These are phyloP conservation scores for Plagiodera versicolora DNA, from an alignment of 2,888 invertebrate species.

Conservation along the genomic window DNA sequence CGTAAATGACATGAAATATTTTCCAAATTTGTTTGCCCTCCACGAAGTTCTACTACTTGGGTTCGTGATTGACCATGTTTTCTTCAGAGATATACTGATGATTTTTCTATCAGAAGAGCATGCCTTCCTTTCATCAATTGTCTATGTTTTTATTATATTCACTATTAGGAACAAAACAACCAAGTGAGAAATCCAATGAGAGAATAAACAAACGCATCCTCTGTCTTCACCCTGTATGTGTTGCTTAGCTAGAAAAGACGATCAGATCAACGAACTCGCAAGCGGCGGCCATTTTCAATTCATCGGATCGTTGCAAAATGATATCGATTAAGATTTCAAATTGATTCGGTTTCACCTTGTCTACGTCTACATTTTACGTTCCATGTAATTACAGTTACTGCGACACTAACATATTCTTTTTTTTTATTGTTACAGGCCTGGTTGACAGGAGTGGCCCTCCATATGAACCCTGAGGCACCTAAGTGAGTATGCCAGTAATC, in stretches of 20 bases:
- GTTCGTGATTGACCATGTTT: too few relatives aligned
- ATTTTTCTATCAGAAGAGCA: too few relatives aligned
- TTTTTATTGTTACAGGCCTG: constrained; percentile 26
- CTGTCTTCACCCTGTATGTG: too few relatives aligned
- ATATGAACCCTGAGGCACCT: constrained; percentile 33
- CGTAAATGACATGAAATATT: too few relatives aligned
- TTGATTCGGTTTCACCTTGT: not conserved
- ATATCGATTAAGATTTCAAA: not conserved
- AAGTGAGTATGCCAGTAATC: constrained; percentile 28
- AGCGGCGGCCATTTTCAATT: not conserved
- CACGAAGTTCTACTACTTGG: too few relatives aligned
- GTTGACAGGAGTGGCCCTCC: constrained; percentile 28
- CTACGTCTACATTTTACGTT: not conserved
- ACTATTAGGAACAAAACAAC: too few relatives aligned
- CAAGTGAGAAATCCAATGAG: too few relatives aligned
- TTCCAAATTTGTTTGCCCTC: too few relatives aligned
- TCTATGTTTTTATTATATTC: too few relatives aligned
- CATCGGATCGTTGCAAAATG: not conserved
- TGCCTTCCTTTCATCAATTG: too few relatives aligned
- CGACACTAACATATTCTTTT: not conserved
- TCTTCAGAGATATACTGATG: too few relatives aligned
- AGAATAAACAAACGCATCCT: too few relatives aligned
- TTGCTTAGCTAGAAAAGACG: not conserved
- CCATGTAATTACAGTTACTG: constrained; percentile 1
- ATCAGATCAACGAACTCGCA: not conserved